Conservation (phyloP, 2,113 vertebrate species). For the Cynopterus brachyotis region DNA sequence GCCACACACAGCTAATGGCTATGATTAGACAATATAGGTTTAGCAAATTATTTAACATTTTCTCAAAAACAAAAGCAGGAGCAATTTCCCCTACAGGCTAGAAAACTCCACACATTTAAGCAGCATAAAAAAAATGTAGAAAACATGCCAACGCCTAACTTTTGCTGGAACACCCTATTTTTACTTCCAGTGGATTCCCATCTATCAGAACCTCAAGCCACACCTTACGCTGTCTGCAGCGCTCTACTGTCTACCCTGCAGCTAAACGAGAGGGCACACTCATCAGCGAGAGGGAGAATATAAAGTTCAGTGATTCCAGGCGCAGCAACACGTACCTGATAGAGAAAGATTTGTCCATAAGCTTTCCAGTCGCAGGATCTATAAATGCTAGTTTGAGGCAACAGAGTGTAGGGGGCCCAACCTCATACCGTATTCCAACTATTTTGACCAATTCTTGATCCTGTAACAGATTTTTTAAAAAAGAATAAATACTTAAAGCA, state of each 20-base stretch:
- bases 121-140: neutral
- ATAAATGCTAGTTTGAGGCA: conserved; percentile 96
- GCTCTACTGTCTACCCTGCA: neutral
- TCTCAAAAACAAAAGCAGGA: neutral
- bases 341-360: conserved; percentile 94
- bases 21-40: neutral
- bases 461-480: conserved; percentile 79
- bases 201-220: neutral
- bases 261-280: neutral
- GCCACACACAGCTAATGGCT: neutral
- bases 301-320: neutral
- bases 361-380: conserved; percentile 92
- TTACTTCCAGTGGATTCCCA: neutral
- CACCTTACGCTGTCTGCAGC: neutral
- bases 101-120: neutral
- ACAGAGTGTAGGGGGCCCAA: conserved; percentile 95
- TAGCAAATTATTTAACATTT: neutral
- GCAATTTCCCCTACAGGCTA: neutral
- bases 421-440: conserved; percentile 96
- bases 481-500: neutral
- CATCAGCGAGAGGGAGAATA: neutral
- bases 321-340: conserved; percentile 88
- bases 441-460: conserved; percentile 99
- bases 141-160: no score
- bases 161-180: neutral